These are phyloP conservation scores for Alfaro cultratus DNA, from an alignment of 2,797 vertebrate species.

Conservation along the genomic window DNA sequence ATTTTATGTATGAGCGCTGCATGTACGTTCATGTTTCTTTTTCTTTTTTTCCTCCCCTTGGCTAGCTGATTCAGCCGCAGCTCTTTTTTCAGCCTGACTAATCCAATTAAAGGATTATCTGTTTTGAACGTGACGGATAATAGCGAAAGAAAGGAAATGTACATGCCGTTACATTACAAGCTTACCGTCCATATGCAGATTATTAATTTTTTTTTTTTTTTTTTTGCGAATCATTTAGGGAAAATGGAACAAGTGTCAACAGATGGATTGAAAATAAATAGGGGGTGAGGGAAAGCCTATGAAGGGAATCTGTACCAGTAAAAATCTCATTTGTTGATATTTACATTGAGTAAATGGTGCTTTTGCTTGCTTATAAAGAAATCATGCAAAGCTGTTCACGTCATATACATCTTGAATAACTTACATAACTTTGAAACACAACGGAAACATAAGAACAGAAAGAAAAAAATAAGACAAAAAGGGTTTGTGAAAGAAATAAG, in stretches of 20 bases:
- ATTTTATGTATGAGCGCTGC: not conserved
- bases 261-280: not conserved
- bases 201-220: not conserved
- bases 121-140: slow-evolving; percentile 15
- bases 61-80: slow-evolving; percentile 25
- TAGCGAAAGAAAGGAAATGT: not conserved
- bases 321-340: not conserved
- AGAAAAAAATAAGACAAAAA: no score
- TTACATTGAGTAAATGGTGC: not conserved
- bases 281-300: not conserved
- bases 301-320: not conserved
- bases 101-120: slow-evolving; percentile 47
- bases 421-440: no score
- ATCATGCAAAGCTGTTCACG: no score
- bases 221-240: not conserved
- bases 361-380: no score
- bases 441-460: no score
- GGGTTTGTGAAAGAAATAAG: no score
- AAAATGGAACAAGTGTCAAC: not conserved
- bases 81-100: slow-evolving; percentile 34
- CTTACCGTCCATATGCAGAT: not conserved
- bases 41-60: not conserved
- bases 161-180: not conserved
- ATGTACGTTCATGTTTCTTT: not conserved
- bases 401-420: no score